Evolutionary conservation across 2,888 invertebrate species (phyloP), one percentile per base, ranked within the genome.

Genomic region (Drosophila eohydei): DNA sequence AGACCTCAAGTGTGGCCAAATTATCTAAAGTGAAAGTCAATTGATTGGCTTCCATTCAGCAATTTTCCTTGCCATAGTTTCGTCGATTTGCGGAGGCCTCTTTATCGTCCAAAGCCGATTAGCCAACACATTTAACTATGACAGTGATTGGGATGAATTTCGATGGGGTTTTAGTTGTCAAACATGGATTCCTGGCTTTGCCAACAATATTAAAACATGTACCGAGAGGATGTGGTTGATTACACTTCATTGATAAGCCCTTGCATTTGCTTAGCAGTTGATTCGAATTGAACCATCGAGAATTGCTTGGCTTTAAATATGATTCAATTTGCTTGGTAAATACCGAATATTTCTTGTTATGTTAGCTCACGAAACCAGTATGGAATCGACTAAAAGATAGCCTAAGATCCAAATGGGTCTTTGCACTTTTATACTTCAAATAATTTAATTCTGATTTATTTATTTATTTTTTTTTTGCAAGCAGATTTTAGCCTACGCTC

Each of bases 41-140:
- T 82, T 82, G 88, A 82, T 88, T 83, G 85, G 83, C 77, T 67
- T 55, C 68, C 63, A 82, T 64, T 84, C 85, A 78, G 87, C 71
- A 78, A 38, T 55, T 75, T 68, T 63, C 34, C 16, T 66, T 36
- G 30, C 6, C 55, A 40, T 67, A 58, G 69, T 55, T 54, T 28
- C 44, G 26, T 44, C 43, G 14, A 36, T 36, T 46, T 44, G 28
- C n/a, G 28, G 11, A 6, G 32, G 34, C 40, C 60, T 54, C 50
- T 60, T 74, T 63, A 79, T 78, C 69, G 51, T 58, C 69, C 16
- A 60, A 70, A 73, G 79, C 80, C 71, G 83, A 74, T 78, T 87
- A 81, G 68, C 54, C 63, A 61, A 63, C 60, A 71, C 71, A 71
- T 66, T 70, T 67, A 69, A 69, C 77, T 68, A 63, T 59, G 58